These are phyloP conservation scores for Melinopterus prodromus DNA, from an alignment of 2,888 invertebrate species.

Conservation along the genomic window DNA sequence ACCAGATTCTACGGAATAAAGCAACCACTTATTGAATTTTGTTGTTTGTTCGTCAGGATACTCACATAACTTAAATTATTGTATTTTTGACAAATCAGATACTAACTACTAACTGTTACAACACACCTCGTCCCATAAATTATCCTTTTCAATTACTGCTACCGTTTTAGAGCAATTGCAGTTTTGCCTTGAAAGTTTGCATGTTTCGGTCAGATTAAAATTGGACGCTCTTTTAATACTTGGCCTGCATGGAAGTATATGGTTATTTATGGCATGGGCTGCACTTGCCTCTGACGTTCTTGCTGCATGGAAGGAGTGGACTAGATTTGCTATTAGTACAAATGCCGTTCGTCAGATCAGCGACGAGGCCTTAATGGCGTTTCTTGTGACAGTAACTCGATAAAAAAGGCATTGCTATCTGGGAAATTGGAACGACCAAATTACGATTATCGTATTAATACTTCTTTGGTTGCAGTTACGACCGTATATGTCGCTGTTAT, in stretches of 20 bases:
- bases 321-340: background rate
- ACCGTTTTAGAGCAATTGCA: background rate
- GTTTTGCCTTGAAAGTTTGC: background rate
- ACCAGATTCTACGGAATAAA: no score
- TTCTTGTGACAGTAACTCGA: background rate
- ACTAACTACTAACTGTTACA: background rate
- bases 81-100: background rate
- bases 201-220: constrained; percentile 4
- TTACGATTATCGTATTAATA: background rate
- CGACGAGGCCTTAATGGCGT: background rate
- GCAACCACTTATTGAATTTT: no score
- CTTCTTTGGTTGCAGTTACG: background rate
- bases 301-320: background rate
- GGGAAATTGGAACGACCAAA: background rate
- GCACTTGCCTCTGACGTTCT: background rate
- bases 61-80: background rate
- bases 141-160: background rate
- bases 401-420: background rate
- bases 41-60: no score
- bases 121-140: background rate
- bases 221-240: background rate
- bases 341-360: background rate
- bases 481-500: background rate
- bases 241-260: background rate
- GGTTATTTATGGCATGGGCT: background rate